Evolutionary conservation across 2,888 invertebrate species (phyloP), one percentile per base, ranked within the genome.

Genomic region (Hypolimnas misippus): DNA sequence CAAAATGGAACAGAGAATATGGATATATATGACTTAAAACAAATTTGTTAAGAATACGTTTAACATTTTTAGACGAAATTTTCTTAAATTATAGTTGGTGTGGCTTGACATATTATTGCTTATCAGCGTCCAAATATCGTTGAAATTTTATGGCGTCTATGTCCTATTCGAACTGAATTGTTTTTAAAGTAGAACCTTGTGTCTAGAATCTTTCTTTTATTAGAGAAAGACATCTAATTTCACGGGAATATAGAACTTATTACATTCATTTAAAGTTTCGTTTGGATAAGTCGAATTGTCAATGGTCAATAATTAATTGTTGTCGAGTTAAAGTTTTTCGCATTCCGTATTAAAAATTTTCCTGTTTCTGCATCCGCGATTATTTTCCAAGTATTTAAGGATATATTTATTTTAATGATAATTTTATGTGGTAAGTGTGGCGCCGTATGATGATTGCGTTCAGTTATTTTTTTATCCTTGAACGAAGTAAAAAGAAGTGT

Each of bases 281-380:
- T 59, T 53, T 54, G 4, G 53, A 7, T 12, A 53, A 25, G 16
- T 33, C 14, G 0, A 31, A 4, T 5, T 17, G 17, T 46, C 53
- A n/a, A 53, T 46, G 21, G 53, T 8, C 25, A 33, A 33, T 25
- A 33, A 57, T 55, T 56, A 35, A 49, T 17, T 33, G 38, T n/a
- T 46, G 14, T 29, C 42, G 17, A 17, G 35, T n/a, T 21, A 53
- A 35, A 29, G 29, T 42, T 53, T 60, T 60, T 60, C 19, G 53
- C 53, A 54, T 53, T 54, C 59, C 53, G 35, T 35, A 38, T 42
- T 14, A 29, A 59, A 46, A 38, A 29, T 35, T 33, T 33, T 52
- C 46, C 46, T 53, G 59, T 60, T 53, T 35, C 46, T 17, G 35
- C 35, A 60, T 59, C 31, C 16, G 35, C 53, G n/a, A 53, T 46